A percentile compares a stretch with the other conserved stretches of the same genome.
Evolutionary conservation across 2,888 invertebrate species (phyloP).

Genomic region (Cryptus viduatorius): DNA sequence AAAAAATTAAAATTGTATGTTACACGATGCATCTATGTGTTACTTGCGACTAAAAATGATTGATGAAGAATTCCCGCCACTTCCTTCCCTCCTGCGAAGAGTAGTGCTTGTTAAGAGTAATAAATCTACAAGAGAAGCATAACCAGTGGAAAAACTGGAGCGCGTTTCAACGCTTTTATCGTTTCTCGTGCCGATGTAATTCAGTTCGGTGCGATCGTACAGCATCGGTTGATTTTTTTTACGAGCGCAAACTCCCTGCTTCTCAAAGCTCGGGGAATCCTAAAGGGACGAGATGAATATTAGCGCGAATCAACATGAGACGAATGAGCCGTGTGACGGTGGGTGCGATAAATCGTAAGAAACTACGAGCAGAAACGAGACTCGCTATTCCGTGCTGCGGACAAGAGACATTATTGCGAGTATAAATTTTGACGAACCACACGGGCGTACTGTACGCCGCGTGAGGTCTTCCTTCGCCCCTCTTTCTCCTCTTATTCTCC

Average conservation of each 20-base stretch:
- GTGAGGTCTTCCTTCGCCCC: slow-evolving; percentile 48
- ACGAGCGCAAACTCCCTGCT: background rate
- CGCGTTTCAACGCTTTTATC: slow-evolving; percentile 56
- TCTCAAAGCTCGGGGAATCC: background rate
- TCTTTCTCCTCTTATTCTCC: slow-evolving; percentile 1
- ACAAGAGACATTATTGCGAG: slow-evolving; percentile 59
- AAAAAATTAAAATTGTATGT: background rate
- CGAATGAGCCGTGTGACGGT: slow-evolving; percentile 2
- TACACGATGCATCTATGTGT: background rate
- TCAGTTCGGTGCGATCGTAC: slow-evolving; percentile 42
- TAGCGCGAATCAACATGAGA: slow-evolving; percentile 58
- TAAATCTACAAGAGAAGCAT: slow-evolving; percentile 30
- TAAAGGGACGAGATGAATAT: slow-evolving; percentile 55
- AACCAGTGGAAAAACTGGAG: slow-evolving; percentile 35
- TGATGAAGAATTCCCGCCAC: slow-evolving; percentile 19
- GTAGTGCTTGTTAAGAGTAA: slow-evolving; percentile 35
- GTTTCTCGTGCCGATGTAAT: slow-evolving; percentile 17
- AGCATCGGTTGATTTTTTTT: slow-evolving; percentile 38
- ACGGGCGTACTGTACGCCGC: slow-evolving; percentile 16
- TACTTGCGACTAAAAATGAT: slow-evolving; percentile 43
- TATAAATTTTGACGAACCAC: slow-evolving; percentile 53
- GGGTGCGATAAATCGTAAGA: slow-evolving; percentile 38
- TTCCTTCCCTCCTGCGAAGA: slow-evolving; percentile 43
- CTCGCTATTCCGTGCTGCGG: slow-evolving; percentile 31
- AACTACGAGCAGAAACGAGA: slow-evolving; percentile 25